Percentiles rank a stretch among this genome's conserved stretches.
Conservation (phyloP, 1,140 invertebrate species). For the Matsumurasca onukii region DNA sequence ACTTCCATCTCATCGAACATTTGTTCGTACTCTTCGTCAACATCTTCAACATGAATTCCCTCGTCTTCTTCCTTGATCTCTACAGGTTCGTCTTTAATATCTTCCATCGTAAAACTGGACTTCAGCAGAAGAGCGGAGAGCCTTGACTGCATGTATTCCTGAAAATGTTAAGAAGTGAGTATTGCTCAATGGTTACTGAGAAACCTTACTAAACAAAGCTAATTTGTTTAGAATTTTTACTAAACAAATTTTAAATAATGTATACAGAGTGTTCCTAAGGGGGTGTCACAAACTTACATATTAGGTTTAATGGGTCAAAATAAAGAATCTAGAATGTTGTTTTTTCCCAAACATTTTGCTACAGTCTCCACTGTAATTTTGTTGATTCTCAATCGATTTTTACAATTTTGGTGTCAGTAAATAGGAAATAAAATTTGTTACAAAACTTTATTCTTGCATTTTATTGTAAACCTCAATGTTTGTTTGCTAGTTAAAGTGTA, state of each 20-base stretch:
- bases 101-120: conserved; percentile 30
- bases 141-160: conserved; percentile 42
- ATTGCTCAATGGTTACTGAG: background rate
- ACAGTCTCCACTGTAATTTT: too few relatives aligned
- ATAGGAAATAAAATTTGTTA: too few relatives aligned
- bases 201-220: background rate
- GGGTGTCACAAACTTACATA: background rate
- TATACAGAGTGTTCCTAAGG: background rate
- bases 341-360: too few relatives aligned
- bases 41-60: conserved; percentile 6
- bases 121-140: conserved; percentile 37
- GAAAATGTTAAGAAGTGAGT: conserved; percentile 20
- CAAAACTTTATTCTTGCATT: too few relatives aligned
- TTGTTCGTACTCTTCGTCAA: conserved; percentile 32
- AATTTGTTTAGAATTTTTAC: background rate
- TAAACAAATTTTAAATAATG: background rate
- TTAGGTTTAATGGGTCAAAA: background rate
- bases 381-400: too few relatives aligned
- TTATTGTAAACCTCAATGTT: too few relatives aligned
- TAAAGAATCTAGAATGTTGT: too few relatives aligned
- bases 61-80: conserved; percentile 27
- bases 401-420: too few relatives aligned
- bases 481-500: too few relatives aligned
- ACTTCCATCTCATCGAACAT: conserved; percentile 35
- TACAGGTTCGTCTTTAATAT: conserved; percentile 16